Conservation (phyloP, 2,888 invertebrate genomes). For the Tiliacea citrago region DNA sequence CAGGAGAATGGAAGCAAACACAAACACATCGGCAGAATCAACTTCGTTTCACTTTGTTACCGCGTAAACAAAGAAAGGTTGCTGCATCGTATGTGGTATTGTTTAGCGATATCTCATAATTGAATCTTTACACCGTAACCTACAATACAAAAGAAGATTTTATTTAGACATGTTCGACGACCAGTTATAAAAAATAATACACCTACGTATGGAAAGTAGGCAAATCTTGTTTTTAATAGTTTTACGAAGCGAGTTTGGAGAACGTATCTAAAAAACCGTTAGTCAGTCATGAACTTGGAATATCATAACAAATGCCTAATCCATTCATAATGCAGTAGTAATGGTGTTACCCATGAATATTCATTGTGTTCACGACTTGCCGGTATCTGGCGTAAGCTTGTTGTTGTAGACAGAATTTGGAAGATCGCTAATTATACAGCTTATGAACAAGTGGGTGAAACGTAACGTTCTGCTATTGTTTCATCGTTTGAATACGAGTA, state of each 20-base stretch:
- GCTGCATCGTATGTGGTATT: constrained; percentile 82
- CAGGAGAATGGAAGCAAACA: constrained; percentile 75
- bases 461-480: constrained; percentile 73
- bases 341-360: constrained; percentile 76
- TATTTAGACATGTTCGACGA: constrained; percentile 65
- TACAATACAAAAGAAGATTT: constrained; percentile 73
- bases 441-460: constrained; percentile 81
- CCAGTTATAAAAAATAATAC: constrained; percentile 63
- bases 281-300: constrained; percentile 67
- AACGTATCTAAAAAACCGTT: constrained; percentile 67
- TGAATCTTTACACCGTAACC: constrained; percentile 84
- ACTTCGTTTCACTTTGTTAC: constrained; percentile 77
- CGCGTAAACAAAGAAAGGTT: constrained; percentile 83
- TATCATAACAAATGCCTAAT: constrained; percentile 70
- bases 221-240: constrained; percentile 68
- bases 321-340: constrained; percentile 74
- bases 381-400: constrained; percentile 69
- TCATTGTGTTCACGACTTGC: constrained; percentile 70
- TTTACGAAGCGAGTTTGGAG: constrained; percentile 63
- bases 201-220: constrained; percentile 69
- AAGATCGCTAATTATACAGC: constrained; percentile 80
- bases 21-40: constrained; percentile 74
- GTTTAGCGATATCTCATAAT: constrained; percentile 86
- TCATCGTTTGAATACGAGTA: constrained; percentile 48
- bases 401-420: constrained; percentile 64